Evolutionary conservation across 2,888 invertebrate species (phyloP), one percentile per base, ranked within the genome.

Genomic region (Tineola bisselliella): DNA sequence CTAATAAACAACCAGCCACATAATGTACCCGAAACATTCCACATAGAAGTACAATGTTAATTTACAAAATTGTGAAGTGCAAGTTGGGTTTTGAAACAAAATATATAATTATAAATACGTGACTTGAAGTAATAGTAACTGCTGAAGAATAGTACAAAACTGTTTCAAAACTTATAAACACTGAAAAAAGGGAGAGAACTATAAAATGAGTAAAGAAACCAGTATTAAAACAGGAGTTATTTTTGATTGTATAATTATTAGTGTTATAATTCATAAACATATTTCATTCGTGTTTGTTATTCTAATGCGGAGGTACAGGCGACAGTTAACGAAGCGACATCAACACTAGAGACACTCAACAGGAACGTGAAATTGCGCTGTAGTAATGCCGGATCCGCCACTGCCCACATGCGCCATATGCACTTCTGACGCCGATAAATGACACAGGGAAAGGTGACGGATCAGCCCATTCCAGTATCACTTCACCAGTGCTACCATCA

Each of bases 341-440:
- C 54, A 54, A 54, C 18, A 18, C n/a, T 19, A 56, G 25, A 63
- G 70, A 68, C 69, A 86, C 84, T 86, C 84, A 86, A 87, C 86
- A 78, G 65, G 69, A 70, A 64, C 71, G 74, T 12, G 65, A 65
- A 66, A 70, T 73, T 61, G 67, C 61, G 62, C 64, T 66, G 69
- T 67, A 65, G 77, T 76, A 87, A 68, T 86, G 82, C 44, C 64
- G 65, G 68, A 91, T 83, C 67, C 87, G 88, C 91, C 91, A 92
- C 64, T 87, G 80, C 63, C 91, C 91, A 63, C 88, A 83, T 30
- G 91, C 89, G 62, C 91, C 91, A 88, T 90, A 91, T 62, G 84
- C 89, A 12, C 91, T 90, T 63, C 91, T 87, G 63, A 91, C 86
- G 56, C 91, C 91, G 70, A 90, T 88, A 78, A 90, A 88, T 62